phyloP scores from a whole-genome alignment of 1,140 invertebrate genomes.

The Stegodyphus mimosarum region DNA sequence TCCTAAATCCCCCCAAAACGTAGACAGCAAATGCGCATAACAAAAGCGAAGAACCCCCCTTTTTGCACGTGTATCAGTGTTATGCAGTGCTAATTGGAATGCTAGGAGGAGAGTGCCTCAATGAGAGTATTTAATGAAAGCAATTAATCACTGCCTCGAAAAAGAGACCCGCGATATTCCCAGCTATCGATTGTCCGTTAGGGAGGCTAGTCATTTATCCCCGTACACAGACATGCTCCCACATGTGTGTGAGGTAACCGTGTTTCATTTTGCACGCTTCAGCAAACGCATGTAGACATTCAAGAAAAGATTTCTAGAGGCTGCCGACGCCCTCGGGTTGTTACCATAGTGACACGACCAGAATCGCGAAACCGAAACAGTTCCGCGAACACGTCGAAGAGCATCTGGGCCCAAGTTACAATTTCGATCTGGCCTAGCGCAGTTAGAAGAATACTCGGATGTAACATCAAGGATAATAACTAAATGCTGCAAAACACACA shows the following conservation, averaged over 20 bases:
- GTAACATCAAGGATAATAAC: too few species aligned
- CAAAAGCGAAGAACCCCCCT: too few species aligned
- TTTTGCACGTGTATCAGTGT: too few species aligned
- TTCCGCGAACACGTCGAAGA: too few species aligned
- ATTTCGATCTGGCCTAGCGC: too few species aligned
- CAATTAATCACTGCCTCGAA: conserved; percentile 27
- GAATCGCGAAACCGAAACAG: not conserved
- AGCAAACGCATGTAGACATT: conserved; percentile 3
- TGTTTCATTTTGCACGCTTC: conserved; percentile 1
- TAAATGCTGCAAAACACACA: too few species aligned
- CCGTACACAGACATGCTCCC: not conserved
- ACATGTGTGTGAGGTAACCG: not conserved
- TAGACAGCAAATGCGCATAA: too few species aligned
- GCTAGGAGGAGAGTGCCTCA: not conserved
- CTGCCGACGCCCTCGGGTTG: not conserved
- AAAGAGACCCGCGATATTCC: not conserved
- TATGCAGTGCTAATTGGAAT: too few species aligned
- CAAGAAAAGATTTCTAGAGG: not conserved
- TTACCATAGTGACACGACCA: not conserved
- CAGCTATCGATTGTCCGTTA: conserved; percentile 14
- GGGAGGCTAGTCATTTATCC: not conserved
- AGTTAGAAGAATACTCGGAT: too few species aligned
- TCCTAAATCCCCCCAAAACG: too few species aligned
- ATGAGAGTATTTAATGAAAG: conserved; percentile 29
- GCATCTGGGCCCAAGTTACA: too few species aligned